These are phyloP conservation scores for Dermochelys coriacea DNA, from an alignment of 2,797 vertebrate genomes.

Conservation along the genomic window DNA sequence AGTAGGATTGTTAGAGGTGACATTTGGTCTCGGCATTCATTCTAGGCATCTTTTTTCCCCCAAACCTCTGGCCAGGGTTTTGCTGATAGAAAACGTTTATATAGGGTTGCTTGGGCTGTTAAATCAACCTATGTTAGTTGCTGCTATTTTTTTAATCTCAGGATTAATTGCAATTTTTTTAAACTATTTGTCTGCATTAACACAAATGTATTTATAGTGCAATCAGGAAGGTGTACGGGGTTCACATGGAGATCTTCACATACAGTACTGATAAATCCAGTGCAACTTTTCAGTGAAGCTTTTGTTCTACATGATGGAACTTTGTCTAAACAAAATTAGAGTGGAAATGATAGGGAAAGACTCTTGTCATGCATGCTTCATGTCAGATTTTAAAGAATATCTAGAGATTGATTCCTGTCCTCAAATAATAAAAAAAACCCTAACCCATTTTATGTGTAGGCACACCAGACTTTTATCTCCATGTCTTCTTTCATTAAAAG, in stretches of 20 bases:
- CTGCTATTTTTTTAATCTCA: too few species aligned
- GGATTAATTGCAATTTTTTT: too few species aligned
- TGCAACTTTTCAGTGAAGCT: background rate
- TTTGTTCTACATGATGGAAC: background rate
- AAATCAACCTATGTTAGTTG: too few species aligned
- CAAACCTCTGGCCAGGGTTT: background rate
- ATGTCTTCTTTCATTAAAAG: background rate
- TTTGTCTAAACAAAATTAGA: background rate
- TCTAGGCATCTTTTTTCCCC: rapidly evolving
- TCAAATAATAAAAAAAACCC: background rate
- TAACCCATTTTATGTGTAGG: background rate
- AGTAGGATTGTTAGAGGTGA: background rate
- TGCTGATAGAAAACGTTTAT: rapidly evolving
- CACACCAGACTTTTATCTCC: background rate
- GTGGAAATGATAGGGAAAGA: background rate
- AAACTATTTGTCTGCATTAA: too few species aligned
- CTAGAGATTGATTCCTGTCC: background rate
- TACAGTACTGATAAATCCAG: background rate
- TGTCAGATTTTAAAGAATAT: constrained; percentile 7
- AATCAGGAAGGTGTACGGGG: background rate
- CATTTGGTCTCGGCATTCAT: background rate
- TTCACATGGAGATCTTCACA: background rate
- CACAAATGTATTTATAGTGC: background rate
- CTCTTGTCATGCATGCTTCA: background rate
- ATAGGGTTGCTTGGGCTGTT: background rate